Conservation (phyloP, 2,113 vertebrate species). For the Petrocephalus microphthalmus region DNA sequence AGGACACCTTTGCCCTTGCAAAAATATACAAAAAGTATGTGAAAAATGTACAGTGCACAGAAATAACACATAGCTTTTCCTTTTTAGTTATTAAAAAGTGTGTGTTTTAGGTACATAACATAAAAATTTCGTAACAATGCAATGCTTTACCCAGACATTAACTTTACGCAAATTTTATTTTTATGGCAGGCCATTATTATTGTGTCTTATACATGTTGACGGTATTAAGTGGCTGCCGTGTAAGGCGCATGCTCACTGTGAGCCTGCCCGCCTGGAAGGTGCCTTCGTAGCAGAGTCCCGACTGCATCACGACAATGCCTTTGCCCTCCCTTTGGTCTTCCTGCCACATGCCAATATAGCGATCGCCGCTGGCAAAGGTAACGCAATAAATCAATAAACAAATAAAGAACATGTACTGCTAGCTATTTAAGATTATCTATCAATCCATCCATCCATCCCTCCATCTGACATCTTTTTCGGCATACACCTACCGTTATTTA, state of each 20-base stretch:
- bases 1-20: slow-evolving; percentile 4
- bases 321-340: slow-evolving; percentile 12
- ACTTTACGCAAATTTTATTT: not conserved
- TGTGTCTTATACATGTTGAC: not conserved
- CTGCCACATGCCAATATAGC: slow-evolving; percentile 13
- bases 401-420: not conserved
- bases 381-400: not conserved
- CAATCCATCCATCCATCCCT: not conserved
- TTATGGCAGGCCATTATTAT: not conserved
- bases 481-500: not conserved
- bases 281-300: slow-evolving; percentile 10
- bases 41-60: not conserved
- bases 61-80: not conserved
- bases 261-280: slow-evolving; percentile 1
- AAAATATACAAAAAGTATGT: not conserved
- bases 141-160: not conserved
- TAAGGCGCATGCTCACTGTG: not conserved
- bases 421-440: not conserved
- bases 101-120: not conserved
- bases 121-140: not conserved
- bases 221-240: not conserved
- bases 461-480: not conserved
- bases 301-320: slow-evolving; percentile 1
- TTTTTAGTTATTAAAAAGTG: not conserved
- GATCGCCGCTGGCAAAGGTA: not conserved